Evolutionary conservation across 2,888 invertebrate species (phyloP), one percentile per base, ranked within the genome.

Genomic region (Melipona bicolor): DNA sequence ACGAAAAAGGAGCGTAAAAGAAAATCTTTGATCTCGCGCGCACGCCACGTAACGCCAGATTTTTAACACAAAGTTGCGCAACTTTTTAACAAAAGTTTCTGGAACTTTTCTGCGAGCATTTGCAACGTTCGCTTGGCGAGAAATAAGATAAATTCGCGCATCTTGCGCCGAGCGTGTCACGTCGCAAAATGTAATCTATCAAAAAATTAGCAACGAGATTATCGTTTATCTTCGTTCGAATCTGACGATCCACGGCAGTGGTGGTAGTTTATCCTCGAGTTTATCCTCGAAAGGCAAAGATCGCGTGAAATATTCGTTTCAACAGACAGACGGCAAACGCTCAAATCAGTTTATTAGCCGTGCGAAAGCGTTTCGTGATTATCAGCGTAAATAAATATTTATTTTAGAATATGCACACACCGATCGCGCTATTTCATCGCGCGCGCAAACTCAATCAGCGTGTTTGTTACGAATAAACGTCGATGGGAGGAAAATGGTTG

Each of bases 261-360:
- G 43, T 43, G 2, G 9, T 43, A 43, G 43, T 36, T 27, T 27
- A 27, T 27, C 27, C 36, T 36, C 5, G 36, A 36, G 36, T 9
- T 36, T 36, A 32, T 32, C 32, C 32, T 0, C 9, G 1, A 36
- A 9, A 36, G 36, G 9, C 43, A 43, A 43, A 43, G 9, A 43
- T 43, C 43, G 43, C 43, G 43, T 43, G 43, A 43, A 43, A 43
- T 43, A 43, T 43, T 43, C 43, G 9, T 43, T 43, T 43, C 43
- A 43, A 43, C 43, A 43, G 43, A 43, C 43, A 43, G 43, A 43
- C 43, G 9, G 43, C 62, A 73, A 73, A 81, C 73, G 69, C 27
- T 50, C 54, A 72, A 72, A 73, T 69, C 78, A 19, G 54, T 68
- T 78, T 81, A 78, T 81, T 78, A 73, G 21, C 54, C 32, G 50